Evolutionary conservation across 2,888 invertebrate species (phyloP).

Genomic region (Rotaria socialis): DNA sequence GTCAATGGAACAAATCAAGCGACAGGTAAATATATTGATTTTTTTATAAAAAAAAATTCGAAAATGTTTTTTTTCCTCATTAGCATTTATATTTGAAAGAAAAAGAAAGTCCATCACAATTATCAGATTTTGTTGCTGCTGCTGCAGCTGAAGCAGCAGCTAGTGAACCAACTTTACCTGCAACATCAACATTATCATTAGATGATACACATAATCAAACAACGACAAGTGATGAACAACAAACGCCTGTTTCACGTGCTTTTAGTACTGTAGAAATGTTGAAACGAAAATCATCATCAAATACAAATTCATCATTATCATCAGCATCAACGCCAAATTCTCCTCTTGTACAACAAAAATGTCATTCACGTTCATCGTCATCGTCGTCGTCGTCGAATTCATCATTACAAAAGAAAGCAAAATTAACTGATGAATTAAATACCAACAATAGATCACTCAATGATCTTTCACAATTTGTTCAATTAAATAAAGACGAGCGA

Average conservation of each 20-base stretch:
- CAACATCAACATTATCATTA: background rate
- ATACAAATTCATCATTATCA: constrained; percentile 5
- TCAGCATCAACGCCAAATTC: background rate
- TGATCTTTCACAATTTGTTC: constrained; percentile 23
- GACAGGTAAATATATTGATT: background rate
- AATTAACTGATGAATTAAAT: background rate
- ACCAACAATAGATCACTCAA: background rate
- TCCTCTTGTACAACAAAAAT: background rate
- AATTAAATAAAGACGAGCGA: constrained; percentile 13
- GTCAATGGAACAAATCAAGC: background rate
- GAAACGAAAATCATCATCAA: constrained; percentile 8
- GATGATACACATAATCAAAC: constrained; percentile 18
- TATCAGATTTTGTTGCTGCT: constrained; percentile 3
- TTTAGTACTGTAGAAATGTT: background rate
- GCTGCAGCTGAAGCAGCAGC: constrained; percentile 1
- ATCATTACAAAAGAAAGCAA: background rate
- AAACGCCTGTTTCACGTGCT: background rate
- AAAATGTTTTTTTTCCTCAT: background rate
- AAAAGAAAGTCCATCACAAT: constrained; percentile 9
- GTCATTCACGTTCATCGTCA: background rate
- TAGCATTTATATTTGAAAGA: background rate
- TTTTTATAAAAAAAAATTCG: background rate
- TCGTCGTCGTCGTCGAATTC: background rate
- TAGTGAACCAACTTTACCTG: background rate
- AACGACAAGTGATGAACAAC: background rate